Conservation (phyloP, 2,888 invertebrate species). For the Sicus ferrugineus region DNA sequence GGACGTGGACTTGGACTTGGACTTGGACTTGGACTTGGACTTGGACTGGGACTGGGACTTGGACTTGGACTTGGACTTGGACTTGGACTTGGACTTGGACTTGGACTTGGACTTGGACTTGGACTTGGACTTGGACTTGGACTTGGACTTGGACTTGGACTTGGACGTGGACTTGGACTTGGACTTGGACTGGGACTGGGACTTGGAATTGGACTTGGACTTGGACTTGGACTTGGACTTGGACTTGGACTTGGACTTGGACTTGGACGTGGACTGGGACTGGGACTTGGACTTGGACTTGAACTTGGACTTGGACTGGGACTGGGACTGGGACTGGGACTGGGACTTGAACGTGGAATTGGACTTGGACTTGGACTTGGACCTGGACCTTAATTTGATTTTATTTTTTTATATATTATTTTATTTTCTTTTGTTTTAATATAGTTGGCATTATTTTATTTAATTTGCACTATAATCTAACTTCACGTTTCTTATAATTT, state of each 20-base stretch:
- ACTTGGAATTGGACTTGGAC: conserved; percentile 30
- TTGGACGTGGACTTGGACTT: conserved; percentile 32
- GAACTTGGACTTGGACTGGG: neutral
- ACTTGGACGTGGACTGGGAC: neutral
- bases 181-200: neutral
- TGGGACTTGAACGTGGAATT: conserved; percentile 23
- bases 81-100: conserved; percentile 29
- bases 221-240: conserved; percentile 31
- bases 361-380: conserved; percentile 22
- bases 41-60: neutral
- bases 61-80: conserved; percentile 27
- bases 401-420: too few species aligned
- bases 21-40: conserved; percentile 22
- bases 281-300: neutral
- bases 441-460: too few species aligned
- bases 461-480: too few species aligned
- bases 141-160: conserved; percentile 30
- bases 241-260: conserved; percentile 28
- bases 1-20: conserved; percentile 27
- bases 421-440: too few species aligned
- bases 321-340: neutral
- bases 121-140: conserved; percentile 32
- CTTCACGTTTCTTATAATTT: too few species aligned
- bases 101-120: conserved; percentile 30
- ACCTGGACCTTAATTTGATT: neutral